Conservation (phyloP, 2,113 vertebrate species). For the Hyla sarda region DNA sequence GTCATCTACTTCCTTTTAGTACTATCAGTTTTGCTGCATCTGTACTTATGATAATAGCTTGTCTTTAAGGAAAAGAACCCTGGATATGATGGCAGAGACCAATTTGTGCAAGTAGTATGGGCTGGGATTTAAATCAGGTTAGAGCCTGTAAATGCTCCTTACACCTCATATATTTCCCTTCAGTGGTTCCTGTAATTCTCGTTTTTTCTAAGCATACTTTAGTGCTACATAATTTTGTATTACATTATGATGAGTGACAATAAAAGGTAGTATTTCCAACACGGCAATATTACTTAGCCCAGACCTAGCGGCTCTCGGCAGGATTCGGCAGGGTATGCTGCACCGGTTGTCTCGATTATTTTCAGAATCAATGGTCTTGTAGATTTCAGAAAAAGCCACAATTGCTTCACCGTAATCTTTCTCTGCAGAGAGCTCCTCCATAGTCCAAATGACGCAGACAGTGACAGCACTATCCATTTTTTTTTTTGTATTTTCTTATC, state of each 20-base stretch:
- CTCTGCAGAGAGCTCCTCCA: neutral
- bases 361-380: conserved; percentile 16
- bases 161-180: neutral
- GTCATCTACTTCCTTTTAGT: no score
- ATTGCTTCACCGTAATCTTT: conserved; percentile 20
- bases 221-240: neutral
- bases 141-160: no score
- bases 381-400: neutral
- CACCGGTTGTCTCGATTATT: neutral
- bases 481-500: neutral
- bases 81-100: no score
- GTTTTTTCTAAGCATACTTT: neutral
- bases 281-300: neutral
- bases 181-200: neutral
- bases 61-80: no score
- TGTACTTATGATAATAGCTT: no score
- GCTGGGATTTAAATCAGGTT: no score
- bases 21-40: no score
- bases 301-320: conserved; percentile 1
- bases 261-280: neutral
- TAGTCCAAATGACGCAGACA: neutral
- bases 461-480: neutral
- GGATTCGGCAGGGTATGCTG: neutral
- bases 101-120: no score
- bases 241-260: conserved; percentile 3